These are phyloP conservation scores for Diaprepes abbreviatus DNA, from an alignment of 2,888 invertebrate genomes.

Conservation along the genomic window DNA sequence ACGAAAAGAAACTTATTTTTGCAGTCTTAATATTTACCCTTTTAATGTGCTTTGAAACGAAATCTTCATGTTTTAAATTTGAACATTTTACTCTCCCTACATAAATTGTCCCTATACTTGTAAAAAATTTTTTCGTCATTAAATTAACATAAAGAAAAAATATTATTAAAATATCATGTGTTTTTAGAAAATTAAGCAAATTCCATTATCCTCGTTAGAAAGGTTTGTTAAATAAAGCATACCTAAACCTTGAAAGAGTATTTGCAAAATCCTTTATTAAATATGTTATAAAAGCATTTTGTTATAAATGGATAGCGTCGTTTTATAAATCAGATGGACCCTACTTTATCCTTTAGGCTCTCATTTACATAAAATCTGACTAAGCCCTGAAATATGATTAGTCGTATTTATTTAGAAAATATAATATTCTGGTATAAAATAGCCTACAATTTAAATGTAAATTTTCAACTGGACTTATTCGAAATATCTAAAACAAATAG, in stretches of 20 bases:
- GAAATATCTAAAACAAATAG: background rate
- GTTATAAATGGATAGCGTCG: conserved; percentile 21
- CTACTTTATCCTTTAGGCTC: conserved; percentile 13
- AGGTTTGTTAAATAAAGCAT: background rate
- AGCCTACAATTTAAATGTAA: background rate
- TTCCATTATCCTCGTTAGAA: background rate
- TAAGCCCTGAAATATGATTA: conserved; percentile 21
- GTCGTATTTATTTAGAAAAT: conserved; percentile 19
- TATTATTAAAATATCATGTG: background rate
- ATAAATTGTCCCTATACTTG: too few relatives aligned
- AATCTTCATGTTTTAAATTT: too few relatives aligned
- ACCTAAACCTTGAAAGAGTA: conserved; percentile 7
- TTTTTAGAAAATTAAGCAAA: background rate
- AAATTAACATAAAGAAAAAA: too few relatives aligned
- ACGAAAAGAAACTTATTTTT: too few relatives aligned
- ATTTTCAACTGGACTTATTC: background rate
- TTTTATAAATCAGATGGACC: conserved; percentile 23
- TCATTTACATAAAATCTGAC: conserved; percentile 28
- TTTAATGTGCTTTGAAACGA: too few relatives aligned
- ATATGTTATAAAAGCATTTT: conserved; percentile 29
- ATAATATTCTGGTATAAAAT: conserved; percentile 6
- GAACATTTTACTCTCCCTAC: too few relatives aligned
- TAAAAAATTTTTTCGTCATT: too few relatives aligned
- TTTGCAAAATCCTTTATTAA: conserved; percentile 12
- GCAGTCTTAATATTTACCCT: too few relatives aligned